These are phyloP conservation scores for Pinctada fucata DNA, from an alignment of 2,888 invertebrate species.

Conservation along the genomic window DNA sequence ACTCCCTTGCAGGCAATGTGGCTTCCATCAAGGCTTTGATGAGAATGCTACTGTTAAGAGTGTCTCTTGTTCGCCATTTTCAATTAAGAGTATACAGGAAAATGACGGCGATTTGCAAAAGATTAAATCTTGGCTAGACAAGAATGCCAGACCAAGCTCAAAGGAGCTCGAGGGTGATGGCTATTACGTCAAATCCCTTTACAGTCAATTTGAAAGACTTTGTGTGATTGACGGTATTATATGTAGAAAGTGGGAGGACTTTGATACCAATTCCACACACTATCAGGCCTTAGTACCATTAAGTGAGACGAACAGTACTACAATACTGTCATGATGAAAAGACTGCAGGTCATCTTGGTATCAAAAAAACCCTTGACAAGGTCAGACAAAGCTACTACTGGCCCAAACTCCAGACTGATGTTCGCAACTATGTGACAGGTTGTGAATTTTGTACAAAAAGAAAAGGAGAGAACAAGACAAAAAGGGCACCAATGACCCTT, in stretches of 20 bases:
- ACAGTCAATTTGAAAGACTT: slow-evolving; percentile 1
- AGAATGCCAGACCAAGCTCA: background rate
- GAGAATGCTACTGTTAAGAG: background rate
- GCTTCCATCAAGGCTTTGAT: no score
- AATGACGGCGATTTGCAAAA: slow-evolving; percentile 1
- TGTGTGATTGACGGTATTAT: background rate
- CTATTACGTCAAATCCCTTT: slow-evolving; percentile 7
- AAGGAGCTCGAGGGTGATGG: background rate
- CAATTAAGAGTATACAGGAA: background rate
- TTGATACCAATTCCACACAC: background rate
- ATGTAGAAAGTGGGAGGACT: background rate
- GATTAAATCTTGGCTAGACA: slow-evolving; percentile 2
- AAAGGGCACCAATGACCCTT: slow-evolving; percentile 10
- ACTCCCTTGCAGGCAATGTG: background rate
- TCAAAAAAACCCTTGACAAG: no score
- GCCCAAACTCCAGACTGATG: no score
- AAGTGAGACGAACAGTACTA: background rate
- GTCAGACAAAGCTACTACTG: no score
- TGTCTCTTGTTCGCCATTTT: background rate
- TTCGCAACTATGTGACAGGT: no score
- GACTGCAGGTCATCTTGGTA: no score
- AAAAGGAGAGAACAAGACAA: background rate
- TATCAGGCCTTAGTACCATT: slow-evolving; percentile 3
- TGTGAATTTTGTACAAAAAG: no score
- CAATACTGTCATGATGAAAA: no score